Percentiles rank a stretch among this genome's conserved stretches.
Evolutionary conservation across 2,888 invertebrate species (phyloP).

Genomic region (Philonicus albiceps): DNA sequence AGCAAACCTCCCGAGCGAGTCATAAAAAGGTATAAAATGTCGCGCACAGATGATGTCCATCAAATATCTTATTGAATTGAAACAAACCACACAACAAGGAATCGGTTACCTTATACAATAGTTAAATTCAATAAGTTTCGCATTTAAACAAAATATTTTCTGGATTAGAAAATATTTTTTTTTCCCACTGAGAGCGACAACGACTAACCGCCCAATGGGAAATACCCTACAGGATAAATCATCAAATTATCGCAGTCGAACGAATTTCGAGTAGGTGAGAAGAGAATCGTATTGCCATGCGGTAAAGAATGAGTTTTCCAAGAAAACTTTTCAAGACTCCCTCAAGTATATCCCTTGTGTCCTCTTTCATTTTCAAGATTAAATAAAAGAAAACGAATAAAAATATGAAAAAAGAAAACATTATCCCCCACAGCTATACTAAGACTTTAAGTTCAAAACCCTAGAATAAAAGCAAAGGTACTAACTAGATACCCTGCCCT

Average conservation of each 20-base stretch:
- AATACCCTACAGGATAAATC: neutral
- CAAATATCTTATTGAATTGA: neutral
- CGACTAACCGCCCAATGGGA: neutral
- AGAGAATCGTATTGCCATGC: neutral
- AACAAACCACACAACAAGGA: neutral
- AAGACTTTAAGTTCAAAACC: neutral
- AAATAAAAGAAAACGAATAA: neutral
- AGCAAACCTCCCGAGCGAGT: neutral
- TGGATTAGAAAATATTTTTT: neutral
- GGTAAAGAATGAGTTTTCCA: neutral
- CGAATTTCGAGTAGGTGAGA: neutral
- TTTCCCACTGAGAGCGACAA: neutral
- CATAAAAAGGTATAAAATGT: neutral
- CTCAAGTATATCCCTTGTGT: neutral
- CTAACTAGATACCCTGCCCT: neutral
- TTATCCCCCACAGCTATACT: neutral
- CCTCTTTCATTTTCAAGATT: neutral
- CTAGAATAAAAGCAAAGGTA: neutral
- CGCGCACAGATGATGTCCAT: neutral
- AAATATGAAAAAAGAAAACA: neutral
- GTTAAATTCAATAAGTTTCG: neutral
- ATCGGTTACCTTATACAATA: neutral
- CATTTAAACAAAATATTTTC: neutral
- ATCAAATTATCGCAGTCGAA: neutral
- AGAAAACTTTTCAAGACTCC: neutral